Evolutionary conservation across 2,113 vertebrate genomes (phyloP).

Genomic region (Ellobius talpinus): DNA sequence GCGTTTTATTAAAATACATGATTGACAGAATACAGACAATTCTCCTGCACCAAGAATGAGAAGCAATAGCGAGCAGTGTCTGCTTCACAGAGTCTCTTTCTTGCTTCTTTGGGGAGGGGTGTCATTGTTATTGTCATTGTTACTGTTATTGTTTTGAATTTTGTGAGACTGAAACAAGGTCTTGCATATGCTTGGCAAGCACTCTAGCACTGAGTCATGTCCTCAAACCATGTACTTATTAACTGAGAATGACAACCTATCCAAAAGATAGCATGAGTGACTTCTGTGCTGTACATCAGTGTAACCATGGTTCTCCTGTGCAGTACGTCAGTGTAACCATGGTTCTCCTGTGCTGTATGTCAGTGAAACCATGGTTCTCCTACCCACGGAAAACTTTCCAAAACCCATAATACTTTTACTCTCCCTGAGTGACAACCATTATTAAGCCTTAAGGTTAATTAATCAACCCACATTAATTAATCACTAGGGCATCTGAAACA

Average conservation of each 20-base stretch:
- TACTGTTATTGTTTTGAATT: neutral
- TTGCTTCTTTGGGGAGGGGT: too few relatives aligned
- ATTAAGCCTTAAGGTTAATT: neutral
- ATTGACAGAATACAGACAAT: too few relatives aligned
- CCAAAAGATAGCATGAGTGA: neutral
- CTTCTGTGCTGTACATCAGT: neutral
- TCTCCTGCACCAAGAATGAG: too few relatives aligned
- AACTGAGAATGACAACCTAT: neutral
- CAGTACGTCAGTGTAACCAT: neutral
- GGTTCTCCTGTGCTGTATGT: neutral
- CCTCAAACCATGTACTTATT: neutral
- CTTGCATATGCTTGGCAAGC: neutral
- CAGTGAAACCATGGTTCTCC: neutral
- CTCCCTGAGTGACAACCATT: neutral
- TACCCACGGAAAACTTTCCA: neutral
- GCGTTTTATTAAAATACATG: too few relatives aligned
- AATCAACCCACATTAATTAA: slow-evolving; percentile 33
- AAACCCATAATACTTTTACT: neutral
- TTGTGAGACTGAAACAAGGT: neutral
- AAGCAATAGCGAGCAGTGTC: neutral
- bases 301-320: neutral
- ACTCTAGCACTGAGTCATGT: neutral
- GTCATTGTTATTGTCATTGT: neutral
- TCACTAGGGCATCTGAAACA: neutral
- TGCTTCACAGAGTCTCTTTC: neutral